Evolutionary conservation across 2,888 invertebrate species (phyloP), one percentile per base, ranked within the genome.

Genomic region (Andrena camellia): DNA sequence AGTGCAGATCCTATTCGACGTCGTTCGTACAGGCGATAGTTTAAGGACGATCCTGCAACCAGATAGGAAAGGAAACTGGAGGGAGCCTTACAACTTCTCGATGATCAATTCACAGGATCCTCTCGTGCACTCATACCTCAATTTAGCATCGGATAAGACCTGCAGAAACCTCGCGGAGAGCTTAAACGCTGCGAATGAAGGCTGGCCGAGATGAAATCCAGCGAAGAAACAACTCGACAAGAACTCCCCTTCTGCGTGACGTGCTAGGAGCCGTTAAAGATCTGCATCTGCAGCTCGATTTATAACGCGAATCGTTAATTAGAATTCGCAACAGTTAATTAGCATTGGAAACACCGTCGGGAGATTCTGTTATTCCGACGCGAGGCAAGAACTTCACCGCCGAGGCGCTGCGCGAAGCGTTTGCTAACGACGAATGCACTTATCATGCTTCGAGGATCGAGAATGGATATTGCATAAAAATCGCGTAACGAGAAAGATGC

Each of bases 291-390:
- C 68, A 69, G 73, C 62, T 23, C 8, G 48, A 64, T 48, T 71
- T 33, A 13, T 17, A 48, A 42, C 48, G 23, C 33, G 60, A 26
- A 57, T 66, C 60, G 74, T 71, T 80, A 67, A 71, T 80, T 71
- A 70, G 48, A 70, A 50, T 42, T 80, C 20, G 69, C 23, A 13
- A 54, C 60, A 48, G 64, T 67, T 67, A 78, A 81, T 78, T 71
- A 81, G 26, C 71, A 71, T 20, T 6, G 13, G 57, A 67, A 54
- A 33, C 71, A 50, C 20, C 42, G 17, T 5, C 10, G 42, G 48
- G 20, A 50, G 59, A 48, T n/a, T 60, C 62, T 62, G 72, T 63
- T 63, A 33, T 64, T 31, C 23, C 50, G 63, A 48, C n/a, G 8
- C 66, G 66, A 67, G 31, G 42, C 64, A 73, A 66, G 76, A 63